Evolutionary conservation across 53 echinoderm and acorn worm genomes (phyloP).

Genomic region (Holothuria leucospilota): DNA sequence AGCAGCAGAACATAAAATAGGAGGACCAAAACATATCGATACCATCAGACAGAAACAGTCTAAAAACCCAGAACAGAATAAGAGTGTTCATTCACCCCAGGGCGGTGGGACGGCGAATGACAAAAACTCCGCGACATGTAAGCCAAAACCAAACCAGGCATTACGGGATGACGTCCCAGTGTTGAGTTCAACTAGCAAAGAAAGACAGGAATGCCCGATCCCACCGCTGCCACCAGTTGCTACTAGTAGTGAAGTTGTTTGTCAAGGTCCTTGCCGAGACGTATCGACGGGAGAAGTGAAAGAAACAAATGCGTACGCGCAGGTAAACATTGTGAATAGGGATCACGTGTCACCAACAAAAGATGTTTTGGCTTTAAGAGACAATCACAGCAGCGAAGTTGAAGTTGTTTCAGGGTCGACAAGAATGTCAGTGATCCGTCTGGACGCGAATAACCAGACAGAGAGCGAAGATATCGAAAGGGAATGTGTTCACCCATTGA

Average conservation of each 20-base stretch:
- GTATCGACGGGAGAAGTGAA: too few species aligned
- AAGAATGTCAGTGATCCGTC: neutral
- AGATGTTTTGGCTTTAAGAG: too few species aligned
- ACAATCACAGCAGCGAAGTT: too few species aligned
- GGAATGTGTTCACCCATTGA: too few species aligned
- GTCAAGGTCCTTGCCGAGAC: too few species aligned
- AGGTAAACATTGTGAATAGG: too few species aligned
- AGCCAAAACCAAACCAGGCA: neutral
- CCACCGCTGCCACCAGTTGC: conserved; percentile 27
- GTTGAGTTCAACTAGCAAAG: neutral
- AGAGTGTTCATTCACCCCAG: conserved; percentile 2
- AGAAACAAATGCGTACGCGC: too few species aligned
- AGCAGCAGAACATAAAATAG: conserved; percentile 98
- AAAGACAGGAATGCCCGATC: conserved; percentile 33
- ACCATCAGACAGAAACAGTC: conserved; percentile 89
- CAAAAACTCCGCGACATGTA: conserved; percentile 1
- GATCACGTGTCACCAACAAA: too few species aligned
- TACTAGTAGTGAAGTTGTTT: neutral
- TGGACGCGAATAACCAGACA: neutral
- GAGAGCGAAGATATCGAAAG: too few species aligned
- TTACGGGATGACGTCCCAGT: neutral
- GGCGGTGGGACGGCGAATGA: neutral
- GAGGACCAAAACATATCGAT: conserved; percentile 96
- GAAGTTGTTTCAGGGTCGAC: too few species aligned
- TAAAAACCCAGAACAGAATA: conserved; percentile 57